Evolutionary conservation across 2,888 invertebrate species (phyloP), one percentile per base, ranked within the genome.

Genomic region (Tortricodes alternella): DNA sequence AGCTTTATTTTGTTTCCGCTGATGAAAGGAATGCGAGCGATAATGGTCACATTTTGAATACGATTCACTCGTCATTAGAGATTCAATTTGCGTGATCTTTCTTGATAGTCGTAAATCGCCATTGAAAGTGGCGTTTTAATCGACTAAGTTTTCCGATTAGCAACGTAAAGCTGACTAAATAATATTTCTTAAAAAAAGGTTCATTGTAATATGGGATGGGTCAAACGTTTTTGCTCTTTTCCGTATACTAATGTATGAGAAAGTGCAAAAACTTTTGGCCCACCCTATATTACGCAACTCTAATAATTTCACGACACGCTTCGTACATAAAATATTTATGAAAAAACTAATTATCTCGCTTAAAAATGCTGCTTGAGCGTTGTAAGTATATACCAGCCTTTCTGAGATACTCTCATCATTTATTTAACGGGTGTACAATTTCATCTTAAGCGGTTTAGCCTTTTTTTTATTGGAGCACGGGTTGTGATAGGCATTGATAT

Each of bases 1-100:
- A 69, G 73, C 67, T 73, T 75, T 74, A 73, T 73, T 61, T 64
- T 48, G 50, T 24, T 4, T n/a, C n/a, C 29, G 19, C 49, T 53
- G 53, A 51, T 38, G 49, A 56, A 58, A 56, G 57, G 59, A 59
- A 58, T 49, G 56, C 53, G 53, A 48, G 48, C 21, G 44, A 32
- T 38, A 52, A 49, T 51, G 46, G 44, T 48, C 39, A 34, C 41
- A 34, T 8, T 55, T 53, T 46, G 46, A 19, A 37, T 53, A 53
- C 37, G 15, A 46, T 46, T 53, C 38, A 11, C 29, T 34, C n/a
- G 11, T 51, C 39, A 41, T 50, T 50, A 41, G 15, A 11, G 32
- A 23, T 19, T 23, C 11, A 41, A 23, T 41, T 51, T 8, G 23
- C 6, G 21, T 24, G 24, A 5, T 44, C 0, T 29, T 16, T n/a